These are phyloP conservation scores for Aldrovandia affinis DNA, from an alignment of 2,797 vertebrate genomes.

Conservation along the genomic window DNA sequence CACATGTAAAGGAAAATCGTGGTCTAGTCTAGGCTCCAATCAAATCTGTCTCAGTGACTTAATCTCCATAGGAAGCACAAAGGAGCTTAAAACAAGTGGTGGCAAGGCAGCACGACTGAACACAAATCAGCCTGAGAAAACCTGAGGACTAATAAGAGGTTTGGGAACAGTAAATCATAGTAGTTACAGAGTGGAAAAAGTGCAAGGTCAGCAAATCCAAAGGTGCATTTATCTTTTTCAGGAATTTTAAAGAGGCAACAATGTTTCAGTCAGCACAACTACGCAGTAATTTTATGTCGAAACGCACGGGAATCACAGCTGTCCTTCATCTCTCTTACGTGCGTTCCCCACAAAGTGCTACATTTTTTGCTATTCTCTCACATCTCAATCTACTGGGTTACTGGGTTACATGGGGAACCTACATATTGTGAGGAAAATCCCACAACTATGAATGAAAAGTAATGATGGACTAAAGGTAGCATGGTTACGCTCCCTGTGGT, in stretches of 20 bases:
- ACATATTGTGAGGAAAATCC: not conserved
- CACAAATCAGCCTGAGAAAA: not conserved
- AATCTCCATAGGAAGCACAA: not conserved
- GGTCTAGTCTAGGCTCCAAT: not conserved
- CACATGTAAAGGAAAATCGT: not conserved
- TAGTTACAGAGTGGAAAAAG: slow-evolving; percentile 3
- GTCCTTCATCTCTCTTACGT: not conserved
- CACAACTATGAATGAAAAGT: not conserved
- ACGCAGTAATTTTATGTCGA: not conserved
- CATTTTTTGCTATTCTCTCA: not conserved
- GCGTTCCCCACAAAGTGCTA: not conserved
- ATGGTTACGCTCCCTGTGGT: too few species aligned
- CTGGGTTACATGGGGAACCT: not conserved
- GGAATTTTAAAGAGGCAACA: not conserved
- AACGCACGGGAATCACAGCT: not conserved
- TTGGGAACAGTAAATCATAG: not conserved
- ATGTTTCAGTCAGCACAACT: not conserved
- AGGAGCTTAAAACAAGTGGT: not conserved
- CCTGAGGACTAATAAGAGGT: not conserved
- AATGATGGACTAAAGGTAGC: not conserved
- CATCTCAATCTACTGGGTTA: not conserved
- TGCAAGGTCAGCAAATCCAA: not conserved
- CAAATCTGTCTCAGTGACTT: not conserved
- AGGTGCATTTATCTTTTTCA: not conserved
- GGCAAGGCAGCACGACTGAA: not conserved